A percentile compares a stretch with the other conserved stretches of the same genome.
These are phyloP conservation scores for Lacanobia wlatinum DNA, from an alignment of 2,888 invertebrate species.

Conservation along the genomic window DNA sequence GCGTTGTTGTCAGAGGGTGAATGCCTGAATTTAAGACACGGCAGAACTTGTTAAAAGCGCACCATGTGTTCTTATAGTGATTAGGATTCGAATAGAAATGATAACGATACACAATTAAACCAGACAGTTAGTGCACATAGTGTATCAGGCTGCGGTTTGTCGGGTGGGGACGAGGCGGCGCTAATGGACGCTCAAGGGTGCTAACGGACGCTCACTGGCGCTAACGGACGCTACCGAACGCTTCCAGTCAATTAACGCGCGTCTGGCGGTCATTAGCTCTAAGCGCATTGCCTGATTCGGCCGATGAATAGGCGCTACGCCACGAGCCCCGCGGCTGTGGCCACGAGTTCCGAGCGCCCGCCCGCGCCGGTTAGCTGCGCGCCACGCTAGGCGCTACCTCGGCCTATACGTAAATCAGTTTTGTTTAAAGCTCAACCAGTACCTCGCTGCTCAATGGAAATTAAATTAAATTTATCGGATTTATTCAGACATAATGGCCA, in stretches of 20 bases:
- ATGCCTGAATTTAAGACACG: not conserved
- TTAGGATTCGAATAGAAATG: no score
- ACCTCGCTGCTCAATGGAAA: not conserved
- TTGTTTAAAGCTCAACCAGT: not conserved
- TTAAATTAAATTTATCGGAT: no score
- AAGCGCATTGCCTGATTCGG: conserved; percentile 31
- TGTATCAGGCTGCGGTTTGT: not conserved
- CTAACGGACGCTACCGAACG: no score
- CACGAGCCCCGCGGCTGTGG: not conserved
- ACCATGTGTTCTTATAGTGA: no score
- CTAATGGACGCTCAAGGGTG: not conserved
- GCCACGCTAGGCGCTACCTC: no score
- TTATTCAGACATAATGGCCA: no score
- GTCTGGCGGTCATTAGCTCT: conserved; percentile 24
- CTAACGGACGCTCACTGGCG: no score
- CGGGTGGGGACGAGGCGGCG: not conserved
- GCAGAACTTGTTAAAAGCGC: not conserved
- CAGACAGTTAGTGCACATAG: not conserved
- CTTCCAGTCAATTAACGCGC: conserved; percentile 32
- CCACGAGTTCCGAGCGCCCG: not conserved
- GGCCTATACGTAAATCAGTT: not conserved
- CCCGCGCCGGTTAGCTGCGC: no score
- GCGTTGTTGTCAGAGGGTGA: not conserved
- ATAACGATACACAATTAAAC: not conserved
- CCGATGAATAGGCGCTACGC: conserved; percentile 10